Base-by-base conservation (phyloP, 2,888 invertebrate genomes). In the Acronicta leporina region DNA sequence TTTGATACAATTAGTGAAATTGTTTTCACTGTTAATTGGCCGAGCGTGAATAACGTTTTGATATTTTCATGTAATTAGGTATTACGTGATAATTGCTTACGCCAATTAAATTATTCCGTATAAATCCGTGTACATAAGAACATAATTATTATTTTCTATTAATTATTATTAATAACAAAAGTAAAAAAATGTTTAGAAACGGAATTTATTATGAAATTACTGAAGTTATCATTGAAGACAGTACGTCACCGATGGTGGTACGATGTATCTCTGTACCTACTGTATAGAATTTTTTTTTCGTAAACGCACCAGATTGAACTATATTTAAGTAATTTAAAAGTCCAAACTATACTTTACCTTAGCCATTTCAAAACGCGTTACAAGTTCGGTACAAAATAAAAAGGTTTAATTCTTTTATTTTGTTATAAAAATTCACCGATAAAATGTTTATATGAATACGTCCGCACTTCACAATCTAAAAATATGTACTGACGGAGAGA, bases 401-500 rank as follows among this genome's bases (percentile, higher is more conserved):
- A 64, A 65, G 65, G 73, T 79, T 75, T 81, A 80, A 78, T 82
- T 82, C 82, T 86, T 86, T 77, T 84, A 87, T 82, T 84, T 83
- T 81, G 84, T 83, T 88, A 82, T 69, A 86, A 85, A 86, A 86
- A 87, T 85, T 82, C 86, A 89, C 87, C 79, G 84, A 82, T 63
- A 70, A 63, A 71, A 73, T 63, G 66, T 75, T 63, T 60, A 49
- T 58, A 46, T 46, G 40, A 55, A 78, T 67, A 91, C 94, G 88
- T 87, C 82, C 73, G 25, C 82, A 83, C 85, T 55, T 55, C 63
- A 65, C 82, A 77, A 81, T 86, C 80, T 90, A 92, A 85, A 93
- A 92, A 90, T 92, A 92, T 79, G 81, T 84, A 94, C 94, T 93
- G 90, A 80, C 75, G 73, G 75, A 75, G 72, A 54, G 44, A 68